Conservation (phyloP, 2,888 invertebrate species). For the Stegophylla sp. region DNA sequence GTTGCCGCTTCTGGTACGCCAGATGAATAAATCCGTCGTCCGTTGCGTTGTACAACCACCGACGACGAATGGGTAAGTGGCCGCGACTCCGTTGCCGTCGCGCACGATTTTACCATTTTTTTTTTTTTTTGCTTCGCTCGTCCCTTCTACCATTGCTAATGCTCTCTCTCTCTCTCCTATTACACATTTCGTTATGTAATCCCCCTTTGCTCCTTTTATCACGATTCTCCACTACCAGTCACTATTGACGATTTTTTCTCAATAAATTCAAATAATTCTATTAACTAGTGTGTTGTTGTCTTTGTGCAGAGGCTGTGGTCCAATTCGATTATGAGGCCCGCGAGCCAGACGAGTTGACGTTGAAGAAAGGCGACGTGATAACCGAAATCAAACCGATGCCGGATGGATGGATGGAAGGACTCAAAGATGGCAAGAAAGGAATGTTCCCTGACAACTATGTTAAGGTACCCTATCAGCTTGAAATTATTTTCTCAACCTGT, state of each 20-base stretch:
- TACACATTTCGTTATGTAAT: too few species aligned
- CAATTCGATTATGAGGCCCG: conserved; percentile 86
- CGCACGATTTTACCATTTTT: too few species aligned
- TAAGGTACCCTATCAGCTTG: conserved; percentile 66
- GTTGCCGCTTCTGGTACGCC: background rate
- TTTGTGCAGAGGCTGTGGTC: conserved; percentile 78
- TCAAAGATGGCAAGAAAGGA: conserved; percentile 80
- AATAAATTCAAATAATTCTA: too few species aligned
- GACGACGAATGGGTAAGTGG: conserved; percentile 42
- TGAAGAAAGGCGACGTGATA: conserved; percentile 86
- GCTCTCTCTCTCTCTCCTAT: too few species aligned
- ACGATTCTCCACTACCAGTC: background rate
- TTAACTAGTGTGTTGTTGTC: background rate
- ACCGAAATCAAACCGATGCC: conserved; percentile 85
- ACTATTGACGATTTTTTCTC: too few species aligned
- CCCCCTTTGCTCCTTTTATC: background rate
- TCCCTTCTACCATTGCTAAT: too few species aligned
- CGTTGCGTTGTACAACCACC: conserved; percentile 15
- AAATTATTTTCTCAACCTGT: background rate
- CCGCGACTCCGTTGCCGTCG: background rate
- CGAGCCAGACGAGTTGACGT: conserved; percentile 88
- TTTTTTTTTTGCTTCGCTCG: too few species aligned
- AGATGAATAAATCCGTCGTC: conserved; percentile 29
- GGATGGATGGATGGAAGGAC: conserved; percentile 98
- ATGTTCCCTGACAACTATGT: conserved; percentile 99